These are phyloP conservation scores for Auanema sp. DNA, from an alignment of 2,888 invertebrate species.

Conservation along the genomic window DNA sequence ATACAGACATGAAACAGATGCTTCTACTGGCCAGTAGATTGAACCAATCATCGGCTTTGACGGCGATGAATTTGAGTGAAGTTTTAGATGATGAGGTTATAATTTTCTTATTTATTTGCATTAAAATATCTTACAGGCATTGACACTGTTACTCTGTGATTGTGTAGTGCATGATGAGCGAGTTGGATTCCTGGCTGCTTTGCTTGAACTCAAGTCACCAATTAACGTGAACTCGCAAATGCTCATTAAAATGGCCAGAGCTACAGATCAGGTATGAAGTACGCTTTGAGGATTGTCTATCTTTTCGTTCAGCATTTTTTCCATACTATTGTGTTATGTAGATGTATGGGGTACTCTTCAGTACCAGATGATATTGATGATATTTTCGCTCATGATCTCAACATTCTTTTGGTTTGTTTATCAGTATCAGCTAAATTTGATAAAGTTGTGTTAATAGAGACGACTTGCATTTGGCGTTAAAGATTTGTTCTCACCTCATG, in stretches of 20 bases:
- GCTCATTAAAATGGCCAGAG: slow-evolving; percentile 48
- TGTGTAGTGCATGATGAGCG: slow-evolving; percentile 36
- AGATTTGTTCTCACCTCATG: slow-evolving; percentile 47
- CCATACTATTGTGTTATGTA: slow-evolving; percentile 54
- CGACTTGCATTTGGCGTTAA: slow-evolving; percentile 51
- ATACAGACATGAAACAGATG: slow-evolving; percentile 24
- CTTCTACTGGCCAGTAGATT: slow-evolving; percentile 50
- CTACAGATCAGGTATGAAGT: slow-evolving; percentile 37
- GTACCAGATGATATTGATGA: slow-evolving; percentile 45
- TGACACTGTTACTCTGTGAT: slow-evolving; percentile 38
- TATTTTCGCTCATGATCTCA: slow-evolving; percentile 45
- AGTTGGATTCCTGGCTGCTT: slow-evolving; percentile 40
- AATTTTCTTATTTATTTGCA: not conserved
- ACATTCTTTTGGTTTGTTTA: slow-evolving; percentile 45
- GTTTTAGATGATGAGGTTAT: slow-evolving; percentile 37
- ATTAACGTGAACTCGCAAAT: slow-evolving; percentile 42
- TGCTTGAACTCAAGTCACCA: slow-evolving; percentile 32
- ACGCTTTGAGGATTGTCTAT: not conserved
- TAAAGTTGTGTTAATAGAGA: slow-evolving; percentile 31
- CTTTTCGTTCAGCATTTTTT: slow-evolving; percentile 52
- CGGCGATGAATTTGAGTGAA: slow-evolving; percentile 36
- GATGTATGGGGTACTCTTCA: slow-evolving; percentile 52
- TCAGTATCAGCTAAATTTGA: not conserved
- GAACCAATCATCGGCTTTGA: slow-evolving; percentile 43
- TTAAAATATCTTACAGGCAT: slow-evolving; percentile 3